Base-by-base conservation (phyloP, 2,888 invertebrate genomes). In the Emesis russula region DNA sequence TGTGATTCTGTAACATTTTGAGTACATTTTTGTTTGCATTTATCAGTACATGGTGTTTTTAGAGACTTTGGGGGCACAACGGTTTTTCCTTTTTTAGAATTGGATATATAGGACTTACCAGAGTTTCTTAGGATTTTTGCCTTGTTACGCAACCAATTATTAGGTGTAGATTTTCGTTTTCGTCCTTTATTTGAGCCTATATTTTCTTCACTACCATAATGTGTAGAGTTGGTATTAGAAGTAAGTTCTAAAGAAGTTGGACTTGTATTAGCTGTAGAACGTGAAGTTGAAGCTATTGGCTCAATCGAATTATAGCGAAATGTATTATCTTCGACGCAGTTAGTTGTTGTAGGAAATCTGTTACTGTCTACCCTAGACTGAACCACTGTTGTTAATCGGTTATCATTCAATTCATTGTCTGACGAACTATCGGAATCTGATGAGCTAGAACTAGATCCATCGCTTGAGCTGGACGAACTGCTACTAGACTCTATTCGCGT, bases 11-110 rank as follows among this genome's bases (percentile, higher is more conserved):
- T 68, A 70, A 95, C 66, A 73, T 91, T 93, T 31, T 44, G 81
- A 25, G 25, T 78, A 87, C 94, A 95, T 81, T 89, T 91, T 53
- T 92, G 81, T 81, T 86, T 91, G 81, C 94, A 94, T 63, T 93
- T 91, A 13, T 82, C 86, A 44, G 73, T 58, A 86, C 89, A 89
- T 4, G 85, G 33, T 38, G 85, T 75, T 80, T 44, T 83, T 89
- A 85, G 81, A 87, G 86, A 80, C 77, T 85, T 87, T 83, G 90
- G 79, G 7, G 31, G 58, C 76, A 81, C 48, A 78, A 70, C 81
- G 88, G 91, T 79, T 11, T 58, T 58, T 58, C 11, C 58, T 83
- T 90, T 78, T 68, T 81, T 77, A 15, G 84, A 81, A 36, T 79
- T 78, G 33, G 81, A 90, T 15, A 75, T 73, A 76, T 88, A 92